Evolutionary conservation across 2,888 invertebrate species (phyloP), one percentile per base, ranked within the genome.

Genomic region (Pachydiplax longipennis): DNA sequence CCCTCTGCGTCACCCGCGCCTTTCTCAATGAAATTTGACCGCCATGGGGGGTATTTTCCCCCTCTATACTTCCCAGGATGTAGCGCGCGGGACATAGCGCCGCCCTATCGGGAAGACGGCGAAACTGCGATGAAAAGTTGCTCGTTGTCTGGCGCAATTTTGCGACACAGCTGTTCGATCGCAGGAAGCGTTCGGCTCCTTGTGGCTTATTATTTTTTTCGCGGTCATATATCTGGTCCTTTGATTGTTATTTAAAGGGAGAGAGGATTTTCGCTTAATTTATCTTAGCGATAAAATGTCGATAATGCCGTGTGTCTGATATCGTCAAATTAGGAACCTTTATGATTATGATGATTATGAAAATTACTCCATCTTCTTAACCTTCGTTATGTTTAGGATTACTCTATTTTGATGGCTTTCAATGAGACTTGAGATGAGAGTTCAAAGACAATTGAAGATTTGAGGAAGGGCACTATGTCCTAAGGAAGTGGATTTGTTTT

Each of bases 1-100:
- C 61, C 37, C 61, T 61, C 87, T n/a, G 58, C 61, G 61, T 58
- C 61, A 58, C 58, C 87, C 87, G 61, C 87, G 87, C 40, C 87
- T 87, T 87, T 87, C 87, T 87, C 87, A 87, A 87, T 87, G 87
- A 87, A 87, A 87, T 87, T 87, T 87, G 87, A 87, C 87, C 87
- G 87, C 87, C 87, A 87, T 82, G 25, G 82, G 81, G 82, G 82
- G 82, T 40, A 37, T 61, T 83, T 58, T 31, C 48, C 35, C 61
- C 61, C 87, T 35, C 35, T 58, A 31, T 53, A 3, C 58, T 37
- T 61, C 37, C n/a, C 83, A 22, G 87, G 87, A 61, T 65, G 61
- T 35, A n/a, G 65, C 37, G 87, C 87, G 87, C 87, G 87, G 87
- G 58, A 87, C 87, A 61, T 87, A 87, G 87, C 87, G 87, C 87